Percentiles rank a stretch among this genome's conserved stretches.
Evolutionary conservation across 2,888 invertebrate genomes (phyloP).

Genomic region (Acanthopleura granulata): DNA sequence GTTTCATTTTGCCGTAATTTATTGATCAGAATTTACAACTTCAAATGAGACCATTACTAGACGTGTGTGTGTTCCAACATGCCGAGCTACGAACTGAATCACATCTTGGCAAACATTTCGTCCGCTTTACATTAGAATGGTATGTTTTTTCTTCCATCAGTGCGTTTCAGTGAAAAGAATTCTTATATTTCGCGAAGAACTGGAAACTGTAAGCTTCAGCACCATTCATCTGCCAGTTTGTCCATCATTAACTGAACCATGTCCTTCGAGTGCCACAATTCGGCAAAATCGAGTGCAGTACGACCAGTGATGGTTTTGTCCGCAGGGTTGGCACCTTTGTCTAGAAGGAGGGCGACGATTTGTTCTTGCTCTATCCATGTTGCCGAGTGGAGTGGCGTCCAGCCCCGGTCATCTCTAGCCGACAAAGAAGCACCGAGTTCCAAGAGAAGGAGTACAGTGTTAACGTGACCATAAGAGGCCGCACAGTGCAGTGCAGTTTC

Average conservation of each 20-base stretch:
- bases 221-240: constrained; percentile 13
- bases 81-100: no score
- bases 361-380: constrained; percentile 15
- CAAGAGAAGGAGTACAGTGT: constrained; percentile 85
- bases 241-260: constrained; percentile 12
- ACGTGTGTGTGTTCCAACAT: no score
- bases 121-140: no score
- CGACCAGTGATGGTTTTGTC: constrained; percentile 9
- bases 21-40: no score
- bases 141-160: no score
- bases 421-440: constrained; percentile 59
- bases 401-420: background rate
- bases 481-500: constrained; percentile 95
- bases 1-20: no score
- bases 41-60: no score
- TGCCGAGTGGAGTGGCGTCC: constrained; percentile 11
- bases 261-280: constrained; percentile 14
- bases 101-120: no score
- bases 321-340: constrained; percentile 9
- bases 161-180: no score
- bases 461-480: constrained; percentile 91
- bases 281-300: constrained; percentile 10
- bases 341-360: constrained; percentile 7
- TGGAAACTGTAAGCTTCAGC: background rate
- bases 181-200: no score